These are phyloP conservation scores for Polietes domitor DNA, from an alignment of 2,888 invertebrate genomes.

Conservation along the genomic window DNA sequence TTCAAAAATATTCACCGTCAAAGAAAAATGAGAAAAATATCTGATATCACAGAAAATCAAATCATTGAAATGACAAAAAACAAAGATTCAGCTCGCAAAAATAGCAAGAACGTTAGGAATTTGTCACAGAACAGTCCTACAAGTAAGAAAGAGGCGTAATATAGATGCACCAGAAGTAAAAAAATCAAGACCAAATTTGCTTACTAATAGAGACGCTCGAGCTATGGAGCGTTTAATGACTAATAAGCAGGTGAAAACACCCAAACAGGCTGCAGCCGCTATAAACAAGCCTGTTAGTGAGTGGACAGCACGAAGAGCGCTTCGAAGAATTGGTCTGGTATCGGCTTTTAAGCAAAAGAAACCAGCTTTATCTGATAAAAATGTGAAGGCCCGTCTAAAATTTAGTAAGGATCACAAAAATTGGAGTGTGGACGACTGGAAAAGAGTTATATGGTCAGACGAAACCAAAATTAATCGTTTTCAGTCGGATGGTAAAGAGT, in stretches of 20 bases:
- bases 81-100: not conserved
- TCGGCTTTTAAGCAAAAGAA: not conserved
- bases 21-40: not conserved
- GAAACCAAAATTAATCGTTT: constrained; percentile 1
- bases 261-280: not conserved
- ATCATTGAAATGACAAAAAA: constrained; percentile 1
- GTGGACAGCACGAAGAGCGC: not conserved
- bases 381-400: too few species aligned
- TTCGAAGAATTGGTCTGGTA: not conserved
- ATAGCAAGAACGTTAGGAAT: not conserved
- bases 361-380: too few species aligned
- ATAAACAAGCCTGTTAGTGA: constrained; percentile 15
- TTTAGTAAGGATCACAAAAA: too few species aligned
- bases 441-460: not conserved
- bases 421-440: too few species aligned
- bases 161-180: not conserved
- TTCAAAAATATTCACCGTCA: not conserved
- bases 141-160: not conserved
- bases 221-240: constrained; percentile 1
- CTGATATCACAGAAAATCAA: not conserved
- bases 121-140: not conserved
- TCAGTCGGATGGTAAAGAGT: not conserved
- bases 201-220: not conserved
- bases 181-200: not conserved
- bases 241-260: not conserved